phyloP scores from a whole-genome alignment of 2,888 invertebrate genomes.

The Aspidiotus rigidus region DNA sequence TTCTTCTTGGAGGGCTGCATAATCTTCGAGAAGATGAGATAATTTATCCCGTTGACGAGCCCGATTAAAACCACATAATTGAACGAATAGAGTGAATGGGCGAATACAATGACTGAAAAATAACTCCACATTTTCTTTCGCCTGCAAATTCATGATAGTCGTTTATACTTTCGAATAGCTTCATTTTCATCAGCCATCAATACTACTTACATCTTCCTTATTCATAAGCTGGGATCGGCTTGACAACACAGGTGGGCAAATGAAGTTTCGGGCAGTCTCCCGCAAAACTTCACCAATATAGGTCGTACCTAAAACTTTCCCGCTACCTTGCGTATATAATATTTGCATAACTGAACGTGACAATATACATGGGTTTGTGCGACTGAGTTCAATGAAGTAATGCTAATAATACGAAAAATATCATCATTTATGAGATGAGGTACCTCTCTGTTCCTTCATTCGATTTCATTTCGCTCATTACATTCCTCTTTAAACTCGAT shows the following conservation, averaged over 20 bases:
- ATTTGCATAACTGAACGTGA: conserved; percentile 83
- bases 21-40: conserved; percentile 79
- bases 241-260: conserved; percentile 79
- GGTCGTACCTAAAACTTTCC: conserved; percentile 52
- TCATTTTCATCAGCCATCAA: too few relatives aligned
- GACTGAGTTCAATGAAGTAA: conserved; percentile 87
- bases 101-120: conserved; percentile 79
- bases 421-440: conserved; percentile 1
- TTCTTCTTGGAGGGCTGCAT: conserved; percentile 85
- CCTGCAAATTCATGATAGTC: conserved; percentile 44
- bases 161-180: too few relatives aligned
- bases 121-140: conserved; percentile 78
- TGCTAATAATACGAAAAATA: conserved; percentile 55
- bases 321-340: conserved; percentile 54
- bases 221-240: conserved; percentile 59
- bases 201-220: conserved; percentile 42
- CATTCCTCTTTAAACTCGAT: background rate
- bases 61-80: conserved; percentile 87
- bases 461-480: too few relatives aligned
- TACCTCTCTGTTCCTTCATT: background rate
- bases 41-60: conserved; percentile 91
- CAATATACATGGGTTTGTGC: conserved; percentile 77
- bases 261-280: conserved; percentile 78
- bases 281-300: conserved; percentile 68
- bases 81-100: conserved; percentile 75